phyloP scores from a whole-genome alignment of 2,888 invertebrate genomes.

The Drosophila cognata region DNA sequence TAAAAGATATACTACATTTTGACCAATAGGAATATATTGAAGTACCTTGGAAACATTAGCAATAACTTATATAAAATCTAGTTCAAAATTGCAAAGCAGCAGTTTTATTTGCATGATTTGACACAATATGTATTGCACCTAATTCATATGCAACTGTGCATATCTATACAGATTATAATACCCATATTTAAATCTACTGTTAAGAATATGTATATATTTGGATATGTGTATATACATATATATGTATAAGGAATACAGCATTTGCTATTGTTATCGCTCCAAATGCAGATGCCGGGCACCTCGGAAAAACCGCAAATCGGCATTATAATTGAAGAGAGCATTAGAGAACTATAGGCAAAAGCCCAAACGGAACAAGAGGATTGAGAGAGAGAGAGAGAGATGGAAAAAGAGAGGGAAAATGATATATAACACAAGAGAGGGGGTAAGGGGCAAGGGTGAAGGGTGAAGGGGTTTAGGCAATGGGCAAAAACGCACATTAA shows the following conservation, averaged over 20 bases:
- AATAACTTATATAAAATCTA: not conserved
- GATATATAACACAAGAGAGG: constrained; percentile 4
- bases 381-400: not conserved
- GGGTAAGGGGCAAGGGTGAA: not conserved
- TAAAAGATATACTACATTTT: not conserved
- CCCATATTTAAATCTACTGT: constrained; percentile 17
- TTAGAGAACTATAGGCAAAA: constrained; percentile 42
- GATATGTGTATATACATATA: not conserved
- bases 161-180: not conserved
- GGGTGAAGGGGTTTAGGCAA: constrained; percentile 8
- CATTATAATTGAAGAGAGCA: constrained; percentile 62
- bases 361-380: constrained; percentile 10
- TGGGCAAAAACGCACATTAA: constrained; percentile 69
- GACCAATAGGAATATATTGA: not conserved
- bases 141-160: not conserved
- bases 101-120: not conserved
- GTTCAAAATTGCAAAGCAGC: not conserved
- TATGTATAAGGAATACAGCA: constrained; percentile 1
- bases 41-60: not conserved
- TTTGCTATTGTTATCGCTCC: constrained; percentile 30
- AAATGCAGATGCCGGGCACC: constrained; percentile 44
- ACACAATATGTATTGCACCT: too few relatives aligned
- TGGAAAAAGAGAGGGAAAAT: not conserved
- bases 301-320: constrained; percentile 48
- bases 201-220: not conserved